phyloP scores from a whole-genome alignment of 2,888 invertebrate genomes.

The Cartodere bifasciata region DNA sequence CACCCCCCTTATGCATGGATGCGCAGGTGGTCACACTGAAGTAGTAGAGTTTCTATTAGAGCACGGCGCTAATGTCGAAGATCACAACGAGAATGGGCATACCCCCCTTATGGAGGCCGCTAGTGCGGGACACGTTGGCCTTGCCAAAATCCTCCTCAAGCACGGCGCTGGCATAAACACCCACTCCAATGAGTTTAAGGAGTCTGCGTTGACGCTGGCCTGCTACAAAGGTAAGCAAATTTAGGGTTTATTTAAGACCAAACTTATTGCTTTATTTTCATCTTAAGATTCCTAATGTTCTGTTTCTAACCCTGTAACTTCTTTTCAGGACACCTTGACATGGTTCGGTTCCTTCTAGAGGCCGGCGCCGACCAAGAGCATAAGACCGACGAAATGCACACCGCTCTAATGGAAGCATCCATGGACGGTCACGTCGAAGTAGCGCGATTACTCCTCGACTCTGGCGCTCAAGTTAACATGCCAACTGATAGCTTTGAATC shows the following conservation, averaged over 20 bases:
- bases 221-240: constrained; percentile 90
- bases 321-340: constrained; percentile 93
- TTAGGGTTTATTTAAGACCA: constrained; percentile 71
- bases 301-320: too few relatives aligned
- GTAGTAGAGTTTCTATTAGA: constrained; percentile 82
- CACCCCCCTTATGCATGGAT: constrained; percentile 94
- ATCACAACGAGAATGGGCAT: constrained; percentile 99
- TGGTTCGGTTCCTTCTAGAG: constrained; percentile 90
- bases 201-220: constrained; percentile 76
- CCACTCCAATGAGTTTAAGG: constrained; percentile 98
- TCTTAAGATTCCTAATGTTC: background rate
- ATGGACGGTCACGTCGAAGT: constrained; percentile 99
- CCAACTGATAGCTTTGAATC: constrained; percentile 99
- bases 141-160: constrained; percentile 81
- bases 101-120: constrained; percentile 99
- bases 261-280: background rate
- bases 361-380: constrained; percentile 96
- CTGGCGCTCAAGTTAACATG: constrained; percentile 98
- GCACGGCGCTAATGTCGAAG: constrained; percentile 89
- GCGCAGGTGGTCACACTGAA: constrained; percentile 87
- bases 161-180: constrained; percentile 97
- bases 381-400: constrained; percentile 99
- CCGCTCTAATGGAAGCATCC: constrained; percentile 97
- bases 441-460: constrained; percentile 83
- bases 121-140: constrained; percentile 86